Evolutionary conservation across 2,113 vertebrate species (phyloP).

Genomic region (Psilopsiagon aurifrons): DNA sequence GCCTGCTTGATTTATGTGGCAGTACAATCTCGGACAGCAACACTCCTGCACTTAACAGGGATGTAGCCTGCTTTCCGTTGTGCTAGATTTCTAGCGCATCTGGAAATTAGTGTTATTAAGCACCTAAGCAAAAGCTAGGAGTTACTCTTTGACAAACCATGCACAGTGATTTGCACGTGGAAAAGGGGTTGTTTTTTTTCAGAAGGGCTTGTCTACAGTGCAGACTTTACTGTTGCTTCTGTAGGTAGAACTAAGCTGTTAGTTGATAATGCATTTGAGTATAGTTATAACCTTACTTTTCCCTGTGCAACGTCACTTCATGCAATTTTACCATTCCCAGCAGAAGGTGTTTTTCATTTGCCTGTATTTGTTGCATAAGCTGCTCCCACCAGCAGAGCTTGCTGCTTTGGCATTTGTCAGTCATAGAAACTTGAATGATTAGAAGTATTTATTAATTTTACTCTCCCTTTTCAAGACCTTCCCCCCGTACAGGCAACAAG

Average conservation of each 20-base stretch:
- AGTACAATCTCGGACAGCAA: neutral
- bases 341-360: neutral
- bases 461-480: neutral
- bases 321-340: neutral
- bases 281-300: neutral
- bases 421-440: neutral
- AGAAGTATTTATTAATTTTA: neutral
- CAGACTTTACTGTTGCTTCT: neutral
- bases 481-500: neutral
- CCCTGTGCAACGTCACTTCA: neutral
- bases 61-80: neutral
- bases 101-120: neutral
- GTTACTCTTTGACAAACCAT: neutral
- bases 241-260: neutral
- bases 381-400: neutral
- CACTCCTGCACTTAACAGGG: neutral
- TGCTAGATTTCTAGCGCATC: neutral
- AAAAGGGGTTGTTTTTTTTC: neutral
- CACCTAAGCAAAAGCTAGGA: neutral
- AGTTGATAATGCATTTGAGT: neutral
- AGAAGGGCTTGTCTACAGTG: neutral
- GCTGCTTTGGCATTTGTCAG: neutral
- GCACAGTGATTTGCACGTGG: neutral
- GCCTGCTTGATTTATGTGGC: neutral
- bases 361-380: neutral